Evolutionary conservation across 2,113 vertebrate genomes (phyloP).

Genomic region (Callaeas wilsoni): DNA sequence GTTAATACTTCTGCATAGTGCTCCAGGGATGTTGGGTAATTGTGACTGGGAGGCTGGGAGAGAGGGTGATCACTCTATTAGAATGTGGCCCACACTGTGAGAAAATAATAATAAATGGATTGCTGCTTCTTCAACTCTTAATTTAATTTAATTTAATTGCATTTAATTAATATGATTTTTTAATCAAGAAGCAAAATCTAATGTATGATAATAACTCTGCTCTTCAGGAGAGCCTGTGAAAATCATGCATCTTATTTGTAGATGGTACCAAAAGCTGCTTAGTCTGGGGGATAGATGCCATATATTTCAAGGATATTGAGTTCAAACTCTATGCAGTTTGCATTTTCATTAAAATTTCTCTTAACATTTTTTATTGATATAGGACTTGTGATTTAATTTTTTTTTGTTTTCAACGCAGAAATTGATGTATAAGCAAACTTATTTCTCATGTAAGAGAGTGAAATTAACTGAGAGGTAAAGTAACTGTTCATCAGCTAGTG

Average conservation of each 20-base stretch:
- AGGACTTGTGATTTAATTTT: neutral
- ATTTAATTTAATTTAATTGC: constrained; percentile 65
- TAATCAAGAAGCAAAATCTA: constrained; percentile 56
- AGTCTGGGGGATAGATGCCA: neutral
- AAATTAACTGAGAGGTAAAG: neutral
- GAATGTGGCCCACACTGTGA: constrained; percentile 30
- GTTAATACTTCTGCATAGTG: neutral
- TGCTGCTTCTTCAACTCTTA: constrained; percentile 51
- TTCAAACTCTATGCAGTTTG: neutral
- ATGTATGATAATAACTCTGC: constrained; percentile 45
- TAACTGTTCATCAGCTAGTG: neutral
- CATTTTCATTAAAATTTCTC: constrained; percentile 12
- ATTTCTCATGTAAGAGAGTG: neutral
- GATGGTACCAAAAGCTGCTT: constrained; percentile 23
- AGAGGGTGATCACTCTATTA: constrained; percentile 28
- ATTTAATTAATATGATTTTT: constrained; percentile 66
- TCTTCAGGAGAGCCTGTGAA: constrained; percentile 39
- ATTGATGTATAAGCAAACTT: neutral
- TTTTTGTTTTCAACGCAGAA: neutral
- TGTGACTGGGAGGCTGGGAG: constrained; percentile 10
- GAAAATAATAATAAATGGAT: constrained; percentile 56
- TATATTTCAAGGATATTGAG: constrained; percentile 28
- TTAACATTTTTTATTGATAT: neutral
- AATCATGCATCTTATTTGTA: constrained; percentile 36
- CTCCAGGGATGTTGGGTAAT: constrained; percentile 15